Percentiles rank a stretch among this genome's conserved stretches.
Conservation (phyloP, 1,140 invertebrate genomes). For the Hylaeus volcanicus region DNA sequence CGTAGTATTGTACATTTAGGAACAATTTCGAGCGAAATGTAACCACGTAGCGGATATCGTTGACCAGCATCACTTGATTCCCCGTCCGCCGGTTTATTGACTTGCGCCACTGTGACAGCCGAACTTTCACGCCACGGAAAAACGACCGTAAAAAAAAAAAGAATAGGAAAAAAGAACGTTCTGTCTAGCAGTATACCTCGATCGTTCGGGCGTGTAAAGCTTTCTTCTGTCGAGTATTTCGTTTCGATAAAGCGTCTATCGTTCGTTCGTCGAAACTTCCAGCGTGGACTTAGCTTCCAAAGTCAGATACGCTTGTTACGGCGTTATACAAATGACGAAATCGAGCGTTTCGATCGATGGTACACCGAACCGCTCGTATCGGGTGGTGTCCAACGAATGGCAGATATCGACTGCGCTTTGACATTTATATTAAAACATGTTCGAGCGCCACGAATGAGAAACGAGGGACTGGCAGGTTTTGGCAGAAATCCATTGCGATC, state of each 20-base stretch:
- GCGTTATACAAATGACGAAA: conserved; percentile 40
- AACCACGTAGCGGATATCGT: background rate
- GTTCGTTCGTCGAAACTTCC: conserved; percentile 12
- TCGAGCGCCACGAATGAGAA: conserved; percentile 40
- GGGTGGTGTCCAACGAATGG: conserved; percentile 36
- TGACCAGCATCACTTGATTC: conserved; percentile 17
- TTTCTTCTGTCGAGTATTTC: conserved; percentile 37
- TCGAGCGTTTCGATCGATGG: conserved; percentile 8
- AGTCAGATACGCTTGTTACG: conserved; percentile 24
- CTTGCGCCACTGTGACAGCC: background rate
- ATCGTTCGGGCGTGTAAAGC: conserved; percentile 21
- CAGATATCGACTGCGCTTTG: conserved; percentile 58
- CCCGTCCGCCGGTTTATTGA: conserved; percentile 21
- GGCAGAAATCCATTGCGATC: conserved; percentile 38
- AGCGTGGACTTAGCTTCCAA: conserved; percentile 20
- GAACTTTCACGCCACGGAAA: background rate
- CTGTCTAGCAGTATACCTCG: background rate
- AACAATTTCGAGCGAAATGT: background rate
- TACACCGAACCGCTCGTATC: background rate
- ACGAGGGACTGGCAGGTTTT: conserved; percentile 39
- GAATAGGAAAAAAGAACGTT: too few species aligned
- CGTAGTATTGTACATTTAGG: too few species aligned
- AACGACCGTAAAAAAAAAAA: background rate
- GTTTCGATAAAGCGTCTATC: conserved; percentile 14
- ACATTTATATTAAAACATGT: conserved; percentile 62